Evolutionary conservation across 1,140 invertebrate genomes (phyloP), one percentile per base, ranked within the genome.

Genomic region (Proctacanthus coquilletti): DNA sequence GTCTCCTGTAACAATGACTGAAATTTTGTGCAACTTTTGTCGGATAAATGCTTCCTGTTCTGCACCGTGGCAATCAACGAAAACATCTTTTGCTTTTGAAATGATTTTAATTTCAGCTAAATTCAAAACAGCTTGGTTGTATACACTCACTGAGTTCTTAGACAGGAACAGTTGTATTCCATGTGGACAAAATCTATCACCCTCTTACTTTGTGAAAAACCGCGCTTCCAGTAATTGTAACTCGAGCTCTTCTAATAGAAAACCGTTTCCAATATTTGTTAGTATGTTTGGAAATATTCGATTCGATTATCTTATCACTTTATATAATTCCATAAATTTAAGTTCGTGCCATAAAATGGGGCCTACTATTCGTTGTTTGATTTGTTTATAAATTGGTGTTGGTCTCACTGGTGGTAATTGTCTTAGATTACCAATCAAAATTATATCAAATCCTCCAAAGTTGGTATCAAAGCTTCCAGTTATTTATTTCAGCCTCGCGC

Each of bases 211-310:
- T n/a, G n/a, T n/a, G n/a, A n/a, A n/a, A n/a, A n/a, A n/a, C n/a
- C n/a, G n/a, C n/a, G n/a, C n/a, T 45, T 34, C 34, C 29, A 39
- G 34, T 41, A 35, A 43, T 44, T 17, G 3, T 13, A 18, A 11
- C 23, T 32, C 29, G 3, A n/a, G 4, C 11, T 39, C 4, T 4
- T 18, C 18, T 29, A 34, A 38, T 32, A 42, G 14, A 11, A 17
- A 18, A n/a, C 49, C 51, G 43, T 51, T 49, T 3, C 53, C 48
- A 35, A 54, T 45, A 47, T n/a, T n/a, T n/a, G n/a, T n/a, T n/a
- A n/a, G 34, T 19, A 51, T 19, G 5, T 34, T 9, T 13, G 50
- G 46, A 34, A 53, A 55, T 18, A 11, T 11, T 11, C 17, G 36
- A 47, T 45, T 36, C 15, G 31, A 31, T 42, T 53, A 46, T 23